Evolutionary conservation across 2,888 invertebrate genomes (phyloP).

Genomic region (Hypercompe scribonia): DNA sequence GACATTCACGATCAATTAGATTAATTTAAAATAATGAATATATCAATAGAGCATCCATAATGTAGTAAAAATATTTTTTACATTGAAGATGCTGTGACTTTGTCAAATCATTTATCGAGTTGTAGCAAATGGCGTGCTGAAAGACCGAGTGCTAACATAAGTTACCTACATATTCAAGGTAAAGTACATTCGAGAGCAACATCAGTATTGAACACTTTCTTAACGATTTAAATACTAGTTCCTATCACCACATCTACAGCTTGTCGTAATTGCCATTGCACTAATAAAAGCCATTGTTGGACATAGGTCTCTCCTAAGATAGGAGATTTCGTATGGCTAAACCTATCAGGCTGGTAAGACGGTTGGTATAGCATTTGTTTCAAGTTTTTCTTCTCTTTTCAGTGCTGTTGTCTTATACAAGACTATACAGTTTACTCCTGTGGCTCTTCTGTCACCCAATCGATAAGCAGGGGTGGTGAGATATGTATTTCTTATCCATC

Average conservation of each 20-base stretch:
- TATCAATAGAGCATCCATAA: not conserved
- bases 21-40: not conserved
- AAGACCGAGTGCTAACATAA: conserved; percentile 46
- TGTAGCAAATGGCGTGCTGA: conserved; percentile 35
- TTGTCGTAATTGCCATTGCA: no score
- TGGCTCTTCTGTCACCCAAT: no score
- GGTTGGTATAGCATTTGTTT: no score
- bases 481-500: no score
- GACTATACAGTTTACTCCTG: no score
- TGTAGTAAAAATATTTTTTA: not conserved
- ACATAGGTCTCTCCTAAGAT: no score
- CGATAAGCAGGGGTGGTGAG: no score
- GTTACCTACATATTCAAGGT: conserved; percentile 52
- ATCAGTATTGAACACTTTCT: conserved; percentile 15
- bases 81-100: not conserved
- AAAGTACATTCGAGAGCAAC: conserved; percentile 28
- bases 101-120: conserved; percentile 40
- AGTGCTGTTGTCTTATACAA: no score
- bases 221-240: conserved; percentile 1
- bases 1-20: not conserved
- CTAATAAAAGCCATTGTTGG: no score
- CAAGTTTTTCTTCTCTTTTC: no score
- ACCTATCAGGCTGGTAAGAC: no score
- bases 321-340: no score
- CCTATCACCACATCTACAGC: not conserved